A percentile compares a stretch with the other conserved stretches of the same genome.
phyloP scores from a whole-genome alignment of 2,888 invertebrate species.

The Drosophila nr. fundita region DNA sequence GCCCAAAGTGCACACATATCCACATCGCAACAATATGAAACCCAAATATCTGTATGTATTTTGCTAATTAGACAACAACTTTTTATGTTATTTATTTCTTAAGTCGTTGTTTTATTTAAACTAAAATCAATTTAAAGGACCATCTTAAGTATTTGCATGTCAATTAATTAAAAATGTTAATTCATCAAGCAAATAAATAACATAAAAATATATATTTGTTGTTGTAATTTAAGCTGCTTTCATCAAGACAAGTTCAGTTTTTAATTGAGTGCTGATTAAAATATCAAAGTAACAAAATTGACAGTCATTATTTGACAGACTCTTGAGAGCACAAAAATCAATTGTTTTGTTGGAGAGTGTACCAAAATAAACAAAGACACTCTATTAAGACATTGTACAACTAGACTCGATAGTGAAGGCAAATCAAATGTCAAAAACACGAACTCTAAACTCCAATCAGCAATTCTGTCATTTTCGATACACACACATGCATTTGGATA shows the following conservation, averaged over 20 bases:
- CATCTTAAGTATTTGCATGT: not conserved
- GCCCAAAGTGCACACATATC: not conserved
- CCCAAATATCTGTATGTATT: not conserved
- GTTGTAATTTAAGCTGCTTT: not conserved
- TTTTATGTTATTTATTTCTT: slow-evolving; percentile 1
- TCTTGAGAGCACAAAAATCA: not conserved
- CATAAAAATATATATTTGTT: not conserved
- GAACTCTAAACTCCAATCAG: not conserved
- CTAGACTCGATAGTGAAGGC: not conserved
- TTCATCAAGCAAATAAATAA: not conserved
- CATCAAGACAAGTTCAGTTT: not conserved
- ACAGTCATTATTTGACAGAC: not conserved
- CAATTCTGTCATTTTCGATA: not conserved
- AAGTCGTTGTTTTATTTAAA: not conserved
- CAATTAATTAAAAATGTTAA: not conserved
- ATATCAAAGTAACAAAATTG: not conserved
- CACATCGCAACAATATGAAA: not conserved
- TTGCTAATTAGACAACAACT: slow-evolving; percentile 10
- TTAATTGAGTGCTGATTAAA: not conserved
- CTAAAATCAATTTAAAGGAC: not conserved
- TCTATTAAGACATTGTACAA: not conserved
- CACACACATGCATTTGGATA: not conserved
- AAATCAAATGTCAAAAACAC: not conserved
- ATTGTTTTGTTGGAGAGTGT: not conserved
- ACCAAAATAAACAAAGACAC: not conserved